Conservation (phyloP, 2,888 invertebrate genomes). For the Oscheius onirici region DNA sequence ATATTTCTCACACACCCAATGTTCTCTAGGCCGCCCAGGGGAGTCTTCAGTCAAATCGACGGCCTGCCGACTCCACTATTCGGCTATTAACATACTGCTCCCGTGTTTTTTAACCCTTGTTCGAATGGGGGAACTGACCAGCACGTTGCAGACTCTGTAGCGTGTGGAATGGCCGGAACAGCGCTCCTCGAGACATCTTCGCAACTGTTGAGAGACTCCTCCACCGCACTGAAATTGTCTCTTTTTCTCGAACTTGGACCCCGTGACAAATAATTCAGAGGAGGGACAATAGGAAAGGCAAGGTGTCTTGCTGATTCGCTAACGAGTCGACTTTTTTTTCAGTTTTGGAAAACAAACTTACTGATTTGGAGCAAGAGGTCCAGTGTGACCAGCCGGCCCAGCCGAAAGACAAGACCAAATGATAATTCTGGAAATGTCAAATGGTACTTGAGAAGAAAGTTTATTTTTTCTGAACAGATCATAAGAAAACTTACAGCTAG, state of each 20-base stretch:
- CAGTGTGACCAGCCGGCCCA: slow-evolving; percentile 63
- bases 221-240: slow-evolving; percentile 53
- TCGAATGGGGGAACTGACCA: slow-evolving; percentile 27
- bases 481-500: slow-evolving; percentile 14
- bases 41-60: slow-evolving; percentile 16
- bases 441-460: no score
- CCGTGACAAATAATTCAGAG: slow-evolving; percentile 1
- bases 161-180: slow-evolving; percentile 58
- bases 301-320: not conserved
- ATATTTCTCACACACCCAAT: not conserved
- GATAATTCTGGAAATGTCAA: not conserved
- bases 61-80: slow-evolving; percentile 15
- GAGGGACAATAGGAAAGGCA: slow-evolving; percentile 12
- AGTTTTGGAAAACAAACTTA: slow-evolving; percentile 27
- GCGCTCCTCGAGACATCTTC: slow-evolving; percentile 62
- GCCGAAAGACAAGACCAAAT: slow-evolving; percentile 24
- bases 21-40: not conserved
- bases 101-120: not conserved
- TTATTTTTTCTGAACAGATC: no score
- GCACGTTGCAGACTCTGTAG: slow-evolving; percentile 53
- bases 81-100: slow-evolving; percentile 18
- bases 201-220: slow-evolving; percentile 61
- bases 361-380: slow-evolving; percentile 59
- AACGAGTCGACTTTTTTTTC: slow-evolving; percentile 6
- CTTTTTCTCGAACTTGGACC: not conserved